These are phyloP conservation scores for Stegana nigrithorax DNA, from an alignment of 2,888 invertebrate species.

Conservation along the genomic window DNA sequence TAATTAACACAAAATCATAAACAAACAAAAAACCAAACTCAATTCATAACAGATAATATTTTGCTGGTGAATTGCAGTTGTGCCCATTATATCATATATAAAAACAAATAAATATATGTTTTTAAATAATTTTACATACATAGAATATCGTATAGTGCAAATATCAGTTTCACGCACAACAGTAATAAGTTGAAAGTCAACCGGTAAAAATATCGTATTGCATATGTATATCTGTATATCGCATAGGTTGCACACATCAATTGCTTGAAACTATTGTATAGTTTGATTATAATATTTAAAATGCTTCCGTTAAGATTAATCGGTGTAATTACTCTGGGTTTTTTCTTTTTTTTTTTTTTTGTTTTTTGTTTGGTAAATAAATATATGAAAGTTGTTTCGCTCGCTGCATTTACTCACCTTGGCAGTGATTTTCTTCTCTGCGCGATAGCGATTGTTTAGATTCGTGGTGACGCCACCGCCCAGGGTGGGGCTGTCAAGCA, in stretches of 20 bases:
- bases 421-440: conserved; percentile 69
- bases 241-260: neutral
- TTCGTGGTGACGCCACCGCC: conserved; percentile 49
- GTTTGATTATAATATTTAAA: conserved; percentile 1
- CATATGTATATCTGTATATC: neutral
- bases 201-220: neutral
- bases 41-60: neutral
- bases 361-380: too few relatives aligned
- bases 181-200: too few relatives aligned
- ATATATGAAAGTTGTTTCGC: too few relatives aligned
- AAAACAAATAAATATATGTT: neutral
- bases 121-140: neutral
- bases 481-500: conserved; percentile 49
- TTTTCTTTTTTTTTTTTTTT: too few relatives aligned
- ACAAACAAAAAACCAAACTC: neutral
- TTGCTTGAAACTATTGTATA: too few relatives aligned
- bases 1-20: neutral
- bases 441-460: conserved; percentile 65
- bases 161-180: neutral
- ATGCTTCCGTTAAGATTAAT: neutral
- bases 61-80: neutral
- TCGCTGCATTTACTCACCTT: too few relatives aligned
- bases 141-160: neutral
- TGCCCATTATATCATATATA: neutral
- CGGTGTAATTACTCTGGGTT: too few relatives aligned